Evolutionary conservation across 2,797 vertebrate genomes (phyloP), one percentile per base, ranked within the genome.

Genomic region (Dallia pectoralis): DNA sequence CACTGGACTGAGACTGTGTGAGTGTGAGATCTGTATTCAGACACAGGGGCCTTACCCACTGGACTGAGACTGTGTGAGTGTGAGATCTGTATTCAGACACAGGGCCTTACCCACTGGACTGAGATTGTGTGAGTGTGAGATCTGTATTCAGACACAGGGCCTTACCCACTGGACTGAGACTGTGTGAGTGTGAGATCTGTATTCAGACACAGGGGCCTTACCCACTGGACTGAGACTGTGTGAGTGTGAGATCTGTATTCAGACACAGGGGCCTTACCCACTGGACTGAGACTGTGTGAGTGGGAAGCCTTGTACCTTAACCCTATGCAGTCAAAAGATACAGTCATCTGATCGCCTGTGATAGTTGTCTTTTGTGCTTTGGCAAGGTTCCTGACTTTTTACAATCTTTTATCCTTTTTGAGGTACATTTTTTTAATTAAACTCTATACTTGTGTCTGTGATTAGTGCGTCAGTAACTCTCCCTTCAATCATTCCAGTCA

Each of bases 331-430:
- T n/a, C 83, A 84, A 79, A 81, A 87, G 88, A 88, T 90, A 81
- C 86, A 87, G 84, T 80, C 86, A 89, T 87, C 77, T 74, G 78
- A 81, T 80, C 67, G n/a, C n/a, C n/a, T n/a, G n/a, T n/a, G n/a
- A n/a, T n/a, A n/a, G n/a, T n/a, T n/a, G n/a, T n/a, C n/a, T n/a
- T n/a, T n/a, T n/a, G n/a, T n/a, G n/a, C n/a, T n/a, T n/a, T n/a
- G n/a, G n/a, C n/a, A n/a, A n/a, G n/a, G n/a, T n/a, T n/a, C n/a
- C n/a, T n/a, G n/a, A n/a, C n/a, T n/a, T n/a, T n/a, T n/a, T n/a
- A n/a, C n/a, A n/a, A n/a, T n/a, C n/a, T n/a, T n/a, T n/a, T n/a
- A n/a, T n/a, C n/a, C n/a, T n/a, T n/a, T n/a, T n/a, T n/a, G n/a
- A n/a, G n/a, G n/a, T n/a, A n/a, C n/a, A n/a, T n/a, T n/a, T n/a